These are phyloP conservation scores for Micromussa lordhowensis DNA, from an alignment of 92 coral and sea anemone species.

Conservation along the genomic window DNA sequence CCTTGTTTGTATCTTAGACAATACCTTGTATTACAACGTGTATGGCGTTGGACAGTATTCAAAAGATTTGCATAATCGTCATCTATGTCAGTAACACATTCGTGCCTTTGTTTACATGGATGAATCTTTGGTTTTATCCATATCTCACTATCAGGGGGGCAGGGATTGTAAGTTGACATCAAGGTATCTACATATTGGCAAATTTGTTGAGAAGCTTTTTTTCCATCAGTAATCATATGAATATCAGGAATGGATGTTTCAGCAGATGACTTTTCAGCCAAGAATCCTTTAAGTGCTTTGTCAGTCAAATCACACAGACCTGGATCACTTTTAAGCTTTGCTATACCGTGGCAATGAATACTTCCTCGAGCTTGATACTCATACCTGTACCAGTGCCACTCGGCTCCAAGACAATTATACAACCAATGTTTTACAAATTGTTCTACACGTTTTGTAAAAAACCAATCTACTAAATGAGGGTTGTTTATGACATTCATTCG, in stretches of 20 bases:
- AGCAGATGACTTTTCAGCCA: constrained; percentile 47
- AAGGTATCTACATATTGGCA: constrained; percentile 63
- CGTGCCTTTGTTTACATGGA: constrained; percentile 57
- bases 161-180: constrained; percentile 62
- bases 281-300: constrained; percentile 57
- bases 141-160: constrained; percentile 50
- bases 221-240: constrained; percentile 46
- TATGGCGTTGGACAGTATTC: constrained; percentile 67
- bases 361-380: constrained; percentile 69
- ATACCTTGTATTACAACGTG: constrained; percentile 63
- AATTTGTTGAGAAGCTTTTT: constrained; percentile 51
- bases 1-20: constrained; percentile 58
- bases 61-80: constrained; percentile 42
- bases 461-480: constrained; percentile 71
- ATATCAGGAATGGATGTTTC: neutral
- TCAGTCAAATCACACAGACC: constrained; percentile 67
- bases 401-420: constrained; percentile 38
- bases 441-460: constrained; percentile 65
- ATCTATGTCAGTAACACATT: constrained; percentile 46
- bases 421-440: constrained; percentile 66
- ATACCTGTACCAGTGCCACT: constrained; percentile 64
- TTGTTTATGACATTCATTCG: constrained; percentile 59
- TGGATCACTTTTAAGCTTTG: constrained; percentile 65
- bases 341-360: constrained; percentile 68
- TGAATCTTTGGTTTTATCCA: constrained; percentile 68